These are phyloP conservation scores for Drosophila kuntzei DNA, from an alignment of 2,888 invertebrate species.

Conservation along the genomic window DNA sequence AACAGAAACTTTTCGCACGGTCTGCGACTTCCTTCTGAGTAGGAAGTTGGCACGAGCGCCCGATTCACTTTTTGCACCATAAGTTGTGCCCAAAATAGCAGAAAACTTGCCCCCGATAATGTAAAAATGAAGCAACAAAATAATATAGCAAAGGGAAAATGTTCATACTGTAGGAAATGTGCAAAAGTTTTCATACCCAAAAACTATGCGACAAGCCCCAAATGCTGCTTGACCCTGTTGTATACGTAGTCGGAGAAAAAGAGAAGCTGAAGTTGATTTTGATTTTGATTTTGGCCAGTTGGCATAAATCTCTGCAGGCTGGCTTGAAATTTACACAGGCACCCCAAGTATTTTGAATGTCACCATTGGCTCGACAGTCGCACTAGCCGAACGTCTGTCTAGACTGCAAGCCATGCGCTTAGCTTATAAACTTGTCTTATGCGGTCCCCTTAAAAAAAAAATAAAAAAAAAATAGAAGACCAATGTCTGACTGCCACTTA, in stretches of 20 bases:
- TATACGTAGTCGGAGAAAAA: too few relatives aligned
- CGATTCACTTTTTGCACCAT: conserved; percentile 77
- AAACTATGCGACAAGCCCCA: conserved; percentile 55
- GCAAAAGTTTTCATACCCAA: conserved; percentile 62
- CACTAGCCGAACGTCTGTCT: conserved; percentile 46
- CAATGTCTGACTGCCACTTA: conserved; percentile 80
- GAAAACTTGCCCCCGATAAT: conserved; percentile 74
- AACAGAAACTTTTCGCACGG: conserved; percentile 67
- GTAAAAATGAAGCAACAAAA: conserved; percentile 68
- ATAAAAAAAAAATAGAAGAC: conserved; percentile 5
- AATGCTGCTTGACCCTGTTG: conserved; percentile 58
- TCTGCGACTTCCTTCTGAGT: conserved; percentile 74
- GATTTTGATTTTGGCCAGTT: conserved; percentile 36
- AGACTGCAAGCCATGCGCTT: conserved; percentile 58
- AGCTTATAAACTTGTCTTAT: conserved; percentile 73
- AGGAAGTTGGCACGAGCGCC: conserved; percentile 71
- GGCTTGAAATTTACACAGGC: conserved; percentile 37
- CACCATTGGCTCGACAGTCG: conserved; percentile 44
- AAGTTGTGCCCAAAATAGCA: conserved; percentile 78
- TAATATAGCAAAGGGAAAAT: conserved; percentile 50
- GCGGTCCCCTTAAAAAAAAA: conserved; percentile 60
- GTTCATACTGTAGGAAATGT: conserved; percentile 63
- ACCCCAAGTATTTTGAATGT: conserved; percentile 69
- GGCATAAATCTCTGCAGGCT: conserved; percentile 67
- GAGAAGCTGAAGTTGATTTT: conserved; percentile 16